Percentiles rank a stretch among this genome's conserved stretches.
Evolutionary conservation across 2,888 invertebrate species (phyloP).

Genomic region (Noctuana brunneofusca): DNA sequence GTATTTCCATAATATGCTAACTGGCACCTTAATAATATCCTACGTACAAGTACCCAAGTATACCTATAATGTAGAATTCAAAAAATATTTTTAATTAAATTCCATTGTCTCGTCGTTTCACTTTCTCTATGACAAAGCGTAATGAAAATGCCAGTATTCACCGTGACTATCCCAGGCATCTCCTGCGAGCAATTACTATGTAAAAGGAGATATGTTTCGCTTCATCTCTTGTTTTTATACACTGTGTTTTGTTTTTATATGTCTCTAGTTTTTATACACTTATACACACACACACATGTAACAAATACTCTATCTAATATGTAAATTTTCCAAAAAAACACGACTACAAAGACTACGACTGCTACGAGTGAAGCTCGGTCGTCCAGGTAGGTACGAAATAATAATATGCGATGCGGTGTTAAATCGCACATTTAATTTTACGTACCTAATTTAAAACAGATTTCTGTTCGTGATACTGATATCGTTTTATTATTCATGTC

Average conservation of each 20-base stretch:
- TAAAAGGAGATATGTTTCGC: constrained; percentile 53
- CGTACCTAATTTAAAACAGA: constrained; percentile 14
- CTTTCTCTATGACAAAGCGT: constrained; percentile 65
- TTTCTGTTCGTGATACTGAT: constrained; percentile 42
- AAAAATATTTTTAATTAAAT: constrained; percentile 67
- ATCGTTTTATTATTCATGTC: constrained; percentile 53
- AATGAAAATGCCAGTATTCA: constrained; percentile 67
- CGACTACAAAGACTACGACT: no score
- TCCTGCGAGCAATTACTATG: constrained; percentile 49
- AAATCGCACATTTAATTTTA: background rate
- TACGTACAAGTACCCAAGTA: background rate
- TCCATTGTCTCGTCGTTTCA: constrained; percentile 60
- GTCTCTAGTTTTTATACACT: no score
- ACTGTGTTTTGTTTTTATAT: no score
- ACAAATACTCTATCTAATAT: no score
- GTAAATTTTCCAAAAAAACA: no score
- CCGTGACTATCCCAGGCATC: constrained; percentile 52
- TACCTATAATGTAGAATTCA: background rate
- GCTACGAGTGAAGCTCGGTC: no score
- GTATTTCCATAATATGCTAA: background rate
- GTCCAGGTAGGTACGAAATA: background rate
- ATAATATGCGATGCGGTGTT: background rate
- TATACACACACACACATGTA: background rate
- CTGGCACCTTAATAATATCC: background rate
- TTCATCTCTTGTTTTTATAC: constrained; percentile 55